phyloP scores from a whole-genome alignment of 1,140 invertebrate species.

The Zaprionus davidi region DNA sequence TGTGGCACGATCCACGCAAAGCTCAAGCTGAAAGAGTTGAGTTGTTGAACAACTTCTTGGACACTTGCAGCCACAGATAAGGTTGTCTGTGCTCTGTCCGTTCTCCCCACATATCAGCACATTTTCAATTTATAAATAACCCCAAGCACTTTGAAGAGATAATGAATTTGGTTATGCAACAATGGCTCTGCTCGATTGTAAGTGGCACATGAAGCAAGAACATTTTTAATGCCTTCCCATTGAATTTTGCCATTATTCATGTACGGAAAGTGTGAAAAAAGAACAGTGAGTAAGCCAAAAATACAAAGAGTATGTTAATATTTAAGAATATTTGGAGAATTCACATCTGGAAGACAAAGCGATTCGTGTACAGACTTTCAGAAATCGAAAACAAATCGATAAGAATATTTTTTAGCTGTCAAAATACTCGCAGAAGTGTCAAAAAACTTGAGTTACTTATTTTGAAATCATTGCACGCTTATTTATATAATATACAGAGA shows the following conservation, averaged over 20 bases:
- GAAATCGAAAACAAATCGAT: not conserved
- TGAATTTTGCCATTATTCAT: constrained; percentile 11
- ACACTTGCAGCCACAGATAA: not conserved
- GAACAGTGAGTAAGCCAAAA: not conserved
- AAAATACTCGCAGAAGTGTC: not conserved
- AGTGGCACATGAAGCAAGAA: constrained; percentile 30
- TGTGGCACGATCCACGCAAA: constrained; percentile 12
- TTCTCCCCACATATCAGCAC: not conserved
- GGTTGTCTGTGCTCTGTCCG: not conserved
- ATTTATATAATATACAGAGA: not conserved
- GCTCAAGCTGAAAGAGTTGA: not conserved
- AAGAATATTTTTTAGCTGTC: not conserved
- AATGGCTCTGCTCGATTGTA: not conserved
- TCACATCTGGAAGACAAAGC: constrained; percentile 1
- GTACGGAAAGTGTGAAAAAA: constrained; percentile 18
- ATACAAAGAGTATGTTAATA: not conserved
- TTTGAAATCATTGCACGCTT: constrained; percentile 1
- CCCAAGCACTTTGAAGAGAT: not conserved
- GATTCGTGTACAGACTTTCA: not conserved
- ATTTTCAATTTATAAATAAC: constrained; percentile 18
- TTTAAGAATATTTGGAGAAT: not conserved
- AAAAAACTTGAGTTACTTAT: not conserved
- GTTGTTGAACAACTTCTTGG: not conserved
- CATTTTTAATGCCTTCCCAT: constrained; percentile 2
- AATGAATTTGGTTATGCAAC: constrained; percentile 28